Evolutionary conservation across 2,113 vertebrate species (phyloP).

Genomic region (Chaetorhynchus papuensis): DNA sequence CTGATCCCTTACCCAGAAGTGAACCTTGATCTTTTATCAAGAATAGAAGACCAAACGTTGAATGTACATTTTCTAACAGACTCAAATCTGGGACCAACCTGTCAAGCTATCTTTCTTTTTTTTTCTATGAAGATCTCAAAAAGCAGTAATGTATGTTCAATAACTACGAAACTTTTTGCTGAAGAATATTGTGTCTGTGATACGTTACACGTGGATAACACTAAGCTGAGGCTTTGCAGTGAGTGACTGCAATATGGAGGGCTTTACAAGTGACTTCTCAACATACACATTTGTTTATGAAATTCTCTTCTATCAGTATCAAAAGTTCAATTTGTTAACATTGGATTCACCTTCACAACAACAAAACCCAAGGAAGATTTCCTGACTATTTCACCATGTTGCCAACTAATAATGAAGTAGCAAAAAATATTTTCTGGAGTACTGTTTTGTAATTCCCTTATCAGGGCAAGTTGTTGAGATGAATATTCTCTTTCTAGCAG

Average conservation of each 20-base stretch:
- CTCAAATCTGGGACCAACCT: constrained; percentile 85
- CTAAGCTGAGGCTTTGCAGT: constrained; percentile 37
- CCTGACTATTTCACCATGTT: constrained; percentile 83
- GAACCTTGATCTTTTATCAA: constrained; percentile 79
- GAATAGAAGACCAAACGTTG: constrained; percentile 79
- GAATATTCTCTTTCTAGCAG: constrained; percentile 76
- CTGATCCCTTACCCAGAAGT: constrained; percentile 77
- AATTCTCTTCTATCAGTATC: constrained; percentile 66
- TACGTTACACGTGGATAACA: constrained; percentile 20
- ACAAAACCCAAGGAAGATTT: constrained; percentile 71
- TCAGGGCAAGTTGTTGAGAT: constrained; percentile 72
- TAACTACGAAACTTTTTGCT: constrained; percentile 24
- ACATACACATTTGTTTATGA: constrained; percentile 53
- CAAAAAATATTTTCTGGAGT: constrained; percentile 83
- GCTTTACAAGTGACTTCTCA: constrained; percentile 67
- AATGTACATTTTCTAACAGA: constrained; percentile 93
- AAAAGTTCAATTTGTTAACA: constrained; percentile 57
- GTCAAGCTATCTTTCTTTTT: constrained; percentile 23
- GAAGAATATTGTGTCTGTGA: constrained; percentile 40
- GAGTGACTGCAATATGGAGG: constrained; percentile 62
- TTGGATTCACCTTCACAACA: constrained; percentile 71
- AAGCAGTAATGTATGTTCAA: constrained; percentile 50
- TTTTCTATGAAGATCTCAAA: constrained; percentile 69
- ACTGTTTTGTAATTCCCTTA: constrained; percentile 83
- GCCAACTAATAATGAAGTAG: constrained; percentile 83